Base-by-base conservation (phyloP, 2,888 invertebrate species). In the Endomychus coccineus region DNA sequence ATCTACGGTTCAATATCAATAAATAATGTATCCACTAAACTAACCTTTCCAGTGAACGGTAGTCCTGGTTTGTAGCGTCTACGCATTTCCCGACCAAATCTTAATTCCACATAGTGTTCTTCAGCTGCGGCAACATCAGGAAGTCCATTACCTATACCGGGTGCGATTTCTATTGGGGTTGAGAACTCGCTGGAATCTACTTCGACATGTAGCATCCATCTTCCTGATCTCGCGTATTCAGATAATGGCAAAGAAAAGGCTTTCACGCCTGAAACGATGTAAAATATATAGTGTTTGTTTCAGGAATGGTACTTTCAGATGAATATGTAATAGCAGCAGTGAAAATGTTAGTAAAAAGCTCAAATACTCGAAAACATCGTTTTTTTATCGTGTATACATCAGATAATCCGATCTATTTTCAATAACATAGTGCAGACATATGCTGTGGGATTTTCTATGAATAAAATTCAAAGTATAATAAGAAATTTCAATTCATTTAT, bases 41-140 rank as follows among this genome's bases (percentile, higher is more conserved):
- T 67, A 51, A 78, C 78, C 65, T 78, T 71, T 48, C 79, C 79
- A 37, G 77, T 71, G 56, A 78, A 78, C 4, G 78, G 78, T 35
- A 79, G 59, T 21, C 78, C 78, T 17, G 78, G 78, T 48, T 79
- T 79, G 60, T 78, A 79, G 25, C 77, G 62, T 28, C 77, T 58
- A 25, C 78, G 59, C 77, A 78, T 78, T 53, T 75, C 77, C 34
- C 72, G 73, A 30, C 78, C 77, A 36, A 79, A 79, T 31, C 77
- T 62, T 37, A 79, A 62, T 49, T 78, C 78, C 7, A 78, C 78
- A 47, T 76, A 78, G 51, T 79, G 79, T 48, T 78, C 78, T 45
- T 79, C 78, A 4, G 76, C 78, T 2, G 77, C 78, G 0, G 78
- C 74, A 0, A 77, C 72, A 16, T 77, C 76, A 3, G 66, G 63